These are phyloP conservation scores for Epinotia ramella DNA, from an alignment of 2,888 invertebrate species.

Conservation along the genomic window DNA sequence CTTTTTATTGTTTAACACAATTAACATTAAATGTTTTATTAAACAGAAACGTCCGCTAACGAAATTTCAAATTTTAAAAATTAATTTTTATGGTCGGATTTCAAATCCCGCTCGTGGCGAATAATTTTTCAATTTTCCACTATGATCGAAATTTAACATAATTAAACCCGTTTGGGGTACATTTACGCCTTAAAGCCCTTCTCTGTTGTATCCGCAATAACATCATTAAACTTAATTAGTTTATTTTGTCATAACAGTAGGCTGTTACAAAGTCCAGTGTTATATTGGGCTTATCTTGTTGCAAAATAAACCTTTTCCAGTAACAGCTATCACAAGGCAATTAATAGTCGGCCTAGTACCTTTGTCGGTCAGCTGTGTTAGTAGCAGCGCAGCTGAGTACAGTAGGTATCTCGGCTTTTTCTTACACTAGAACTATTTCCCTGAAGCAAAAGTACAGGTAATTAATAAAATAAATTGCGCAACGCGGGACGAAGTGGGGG, in stretches of 20 bases:
- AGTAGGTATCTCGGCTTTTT: no score
- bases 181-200: slow-evolving; percentile 17
- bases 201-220: slow-evolving; percentile 40
- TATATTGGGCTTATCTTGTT: slow-evolving; percentile 37
- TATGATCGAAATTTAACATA: no score
- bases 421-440: no score
- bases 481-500: no score
- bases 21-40: no score
- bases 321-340: slow-evolving; percentile 8
- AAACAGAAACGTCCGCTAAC: no score
- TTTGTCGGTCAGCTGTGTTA: neutral
- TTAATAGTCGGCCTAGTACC: neutral
- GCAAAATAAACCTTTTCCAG: slow-evolving; percentile 35
- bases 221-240: slow-evolving; percentile 49
- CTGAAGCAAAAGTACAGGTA: no score
- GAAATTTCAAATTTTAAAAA: no score
- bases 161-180: neutral
- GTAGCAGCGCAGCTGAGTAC: neutral
- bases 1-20: neutral
- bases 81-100: no score
- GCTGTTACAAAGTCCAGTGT: slow-evolving; percentile 61
- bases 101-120: no score
- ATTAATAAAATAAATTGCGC: no score
- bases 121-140: no score
- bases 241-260: slow-evolving; percentile 56